Percentiles rank a stretch among this genome's conserved stretches.
Conservation (phyloP, 2,113 vertebrate species). For the Struthio camelus region DNA sequence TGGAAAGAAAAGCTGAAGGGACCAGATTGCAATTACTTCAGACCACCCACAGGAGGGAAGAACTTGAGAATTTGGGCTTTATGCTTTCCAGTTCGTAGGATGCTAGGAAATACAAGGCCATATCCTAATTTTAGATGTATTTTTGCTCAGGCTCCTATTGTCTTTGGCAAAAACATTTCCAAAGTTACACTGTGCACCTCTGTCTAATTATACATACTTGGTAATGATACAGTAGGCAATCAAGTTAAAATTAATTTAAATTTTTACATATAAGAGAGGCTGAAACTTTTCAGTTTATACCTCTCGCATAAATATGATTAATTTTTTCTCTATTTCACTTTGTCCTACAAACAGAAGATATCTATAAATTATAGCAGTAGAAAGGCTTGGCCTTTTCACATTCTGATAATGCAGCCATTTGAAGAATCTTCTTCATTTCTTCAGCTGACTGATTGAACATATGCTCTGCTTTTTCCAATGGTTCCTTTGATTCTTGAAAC, state of each 20-base stretch:
- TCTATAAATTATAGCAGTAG: constrained; percentile 52
- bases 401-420: constrained; percentile 38
- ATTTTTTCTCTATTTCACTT: constrained; percentile 48
- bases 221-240: background rate
- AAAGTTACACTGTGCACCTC: background rate
- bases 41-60: background rate
- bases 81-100: background rate
- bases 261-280: background rate
- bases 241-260: constrained; percentile 21
- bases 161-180: background rate
- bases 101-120: background rate
- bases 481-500: constrained; percentile 51
- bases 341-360: constrained; percentile 57
- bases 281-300: constrained; percentile 31
- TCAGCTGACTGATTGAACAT: constrained; percentile 34
- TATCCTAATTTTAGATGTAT: background rate
- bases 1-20: background rate
- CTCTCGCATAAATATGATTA: constrained; percentile 31
- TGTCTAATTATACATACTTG: background rate
- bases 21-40: background rate
- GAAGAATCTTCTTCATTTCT: constrained; percentile 60
- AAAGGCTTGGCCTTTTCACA: constrained; percentile 55
- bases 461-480: constrained; percentile 28
- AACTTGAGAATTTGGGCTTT: background rate
- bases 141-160: background rate